Base-by-base conservation (phyloP, 2,888 invertebrate species). In the Julus scandinavius region DNA sequence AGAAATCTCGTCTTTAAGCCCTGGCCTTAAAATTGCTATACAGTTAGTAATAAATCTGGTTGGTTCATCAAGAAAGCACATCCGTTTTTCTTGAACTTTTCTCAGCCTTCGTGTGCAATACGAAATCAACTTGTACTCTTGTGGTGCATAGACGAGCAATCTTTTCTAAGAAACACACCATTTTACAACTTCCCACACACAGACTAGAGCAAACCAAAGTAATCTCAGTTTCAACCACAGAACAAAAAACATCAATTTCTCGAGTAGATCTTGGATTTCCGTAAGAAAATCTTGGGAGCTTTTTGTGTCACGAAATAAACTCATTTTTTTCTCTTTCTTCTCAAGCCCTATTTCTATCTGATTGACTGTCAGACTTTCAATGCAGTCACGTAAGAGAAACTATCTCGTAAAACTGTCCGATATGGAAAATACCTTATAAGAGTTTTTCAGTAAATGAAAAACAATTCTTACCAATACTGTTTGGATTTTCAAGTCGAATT, bases 171-270 rank as follows among this genome's bases (percentile, higher is more conserved):
- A 72, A 72, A 6, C 72, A 72, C 29, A 72, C 20, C 72, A 20
- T 72, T 72, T 80, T 80, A 80, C 80, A 80, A 13, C 38, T 80
- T 80, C 38, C 80, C 38, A 38, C 80, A 2, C 80, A 72, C 2
- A 29, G 72, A 72, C 72, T 20, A 72, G 0, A 29, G 80, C 80
- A 38, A 80, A 80, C 7, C 29, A 38, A 80, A 80, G 38, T 80
- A 80, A 80, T 80, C 80, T 11, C 38, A 80, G 80, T 13, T 80
- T 40, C 80, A 80, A 80, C 38, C 80, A 80, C 38, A 15, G 80
- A 40, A 80, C 38, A 80, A 80, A 80, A 80, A 80, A 80, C 38
- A 80, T 80, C 80, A 80, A 80, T 80, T 80, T 80, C 80, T 80
- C 1, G 38, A 80, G 80, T 13, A 80, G 80, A 40, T 80, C 80